Conservation (phyloP, 2,113 vertebrate species). For the Saccopteryx leptura region DNA sequence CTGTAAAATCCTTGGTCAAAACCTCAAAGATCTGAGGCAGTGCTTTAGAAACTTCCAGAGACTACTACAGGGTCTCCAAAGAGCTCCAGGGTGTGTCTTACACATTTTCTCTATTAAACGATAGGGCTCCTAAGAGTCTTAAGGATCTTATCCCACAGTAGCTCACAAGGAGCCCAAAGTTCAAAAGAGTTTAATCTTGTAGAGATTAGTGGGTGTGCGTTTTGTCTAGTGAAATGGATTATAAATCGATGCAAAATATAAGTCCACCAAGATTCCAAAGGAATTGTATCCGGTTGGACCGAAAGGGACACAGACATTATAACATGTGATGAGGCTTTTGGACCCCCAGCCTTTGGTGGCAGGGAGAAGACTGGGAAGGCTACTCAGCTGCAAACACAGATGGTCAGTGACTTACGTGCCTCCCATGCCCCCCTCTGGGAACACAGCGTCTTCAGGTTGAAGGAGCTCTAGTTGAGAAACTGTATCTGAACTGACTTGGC, state of each 20-base stretch:
- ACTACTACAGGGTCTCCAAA: neutral
- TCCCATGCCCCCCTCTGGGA: neutral
- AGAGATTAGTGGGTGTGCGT: neutral
- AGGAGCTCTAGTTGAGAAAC: neutral
- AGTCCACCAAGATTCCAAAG: neutral
- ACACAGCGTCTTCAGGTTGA: neutral
- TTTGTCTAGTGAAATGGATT: neutral
- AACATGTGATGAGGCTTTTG: neutral
- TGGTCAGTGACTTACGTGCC: neutral
- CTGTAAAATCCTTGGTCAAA: conserved; percentile 50
- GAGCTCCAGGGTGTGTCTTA: neutral
- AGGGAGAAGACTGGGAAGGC: neutral
- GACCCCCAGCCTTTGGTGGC: neutral
- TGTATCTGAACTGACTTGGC: neutral
- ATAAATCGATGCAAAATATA: neutral
- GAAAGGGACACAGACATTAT: neutral
- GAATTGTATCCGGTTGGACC: neutral
- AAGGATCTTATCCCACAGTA: neutral
- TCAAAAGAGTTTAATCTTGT: neutral
- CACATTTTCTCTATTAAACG: neutral
- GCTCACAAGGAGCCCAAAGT: neutral
- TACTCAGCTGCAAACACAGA: neutral
- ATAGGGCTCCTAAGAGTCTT: neutral
- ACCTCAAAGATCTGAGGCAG: conserved; percentile 63
- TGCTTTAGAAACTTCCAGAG: conserved; percentile 49